phyloP scores from a whole-genome alignment of 2,888 invertebrate genomes.

The Epirrhoe tristata region DNA sequence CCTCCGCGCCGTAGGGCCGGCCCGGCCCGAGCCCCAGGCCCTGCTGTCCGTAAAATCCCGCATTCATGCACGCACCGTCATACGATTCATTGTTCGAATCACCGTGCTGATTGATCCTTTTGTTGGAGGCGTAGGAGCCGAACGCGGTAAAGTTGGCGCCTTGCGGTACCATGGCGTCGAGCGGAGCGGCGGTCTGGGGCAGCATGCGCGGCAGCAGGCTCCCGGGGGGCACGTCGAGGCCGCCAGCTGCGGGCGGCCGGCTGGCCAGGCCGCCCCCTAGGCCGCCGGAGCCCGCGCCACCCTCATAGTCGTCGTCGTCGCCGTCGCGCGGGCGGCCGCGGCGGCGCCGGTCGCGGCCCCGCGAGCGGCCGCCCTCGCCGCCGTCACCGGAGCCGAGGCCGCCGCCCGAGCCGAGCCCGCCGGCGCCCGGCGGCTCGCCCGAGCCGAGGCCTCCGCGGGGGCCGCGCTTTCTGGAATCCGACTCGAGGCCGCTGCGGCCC shows the following conservation, averaged over 20 bases:
- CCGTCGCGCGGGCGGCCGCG: conserved; percentile 72
- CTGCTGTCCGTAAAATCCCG: conserved; percentile 66
- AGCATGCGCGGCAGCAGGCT: conserved; percentile 79
- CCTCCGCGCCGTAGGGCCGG: conserved; percentile 65
- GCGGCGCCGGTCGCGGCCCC: conserved; percentile 73
- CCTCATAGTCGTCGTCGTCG: conserved; percentile 65
- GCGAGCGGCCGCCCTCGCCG: conserved; percentile 56
- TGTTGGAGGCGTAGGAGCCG: conserved; percentile 74
- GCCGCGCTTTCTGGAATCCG: conserved; percentile 79
- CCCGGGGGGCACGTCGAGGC: conserved; percentile 77
- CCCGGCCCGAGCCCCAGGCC: conserved; percentile 72
- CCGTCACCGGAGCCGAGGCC: conserved; percentile 55
- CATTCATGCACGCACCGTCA: conserved; percentile 54
- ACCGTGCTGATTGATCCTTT: conserved; percentile 49
- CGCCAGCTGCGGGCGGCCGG: conserved; percentile 72
- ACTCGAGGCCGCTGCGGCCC: conserved; percentile 75
- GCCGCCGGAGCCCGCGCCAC: conserved; percentile 58
- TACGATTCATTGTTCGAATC: conserved; percentile 55
- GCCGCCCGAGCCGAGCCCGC: conserved; percentile 46
- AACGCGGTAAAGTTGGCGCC: conserved; percentile 80
- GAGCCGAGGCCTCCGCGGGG: conserved; percentile 57
- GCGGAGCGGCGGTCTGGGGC: conserved; percentile 64
- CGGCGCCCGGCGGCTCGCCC: conserved; percentile 34
- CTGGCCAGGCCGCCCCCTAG: conserved; percentile 58
- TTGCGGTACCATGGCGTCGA: conserved; percentile 64